A percentile compares a stretch with the other conserved stretches of the same genome.
phyloP scores from a whole-genome alignment of 2,797 vertebrate genomes.

The Tympanoctomys barrerae region DNA sequence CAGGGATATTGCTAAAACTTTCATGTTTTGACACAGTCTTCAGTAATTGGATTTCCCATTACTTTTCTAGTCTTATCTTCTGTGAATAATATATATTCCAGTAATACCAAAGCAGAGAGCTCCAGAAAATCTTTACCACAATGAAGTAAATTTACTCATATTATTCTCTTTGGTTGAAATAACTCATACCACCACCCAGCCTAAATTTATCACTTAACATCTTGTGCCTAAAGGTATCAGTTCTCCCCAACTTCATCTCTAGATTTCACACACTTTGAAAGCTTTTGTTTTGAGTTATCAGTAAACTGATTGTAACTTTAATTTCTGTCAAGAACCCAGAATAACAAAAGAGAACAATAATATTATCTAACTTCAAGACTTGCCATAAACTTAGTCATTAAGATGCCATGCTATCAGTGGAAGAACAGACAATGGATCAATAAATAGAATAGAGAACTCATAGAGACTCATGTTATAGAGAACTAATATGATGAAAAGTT shows the following conservation, averaged over 20 bases:
- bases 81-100: background rate
- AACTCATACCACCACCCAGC: background rate
- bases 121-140: background rate
- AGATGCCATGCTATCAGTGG: background rate
- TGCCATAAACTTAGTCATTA: background rate
- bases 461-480: background rate
- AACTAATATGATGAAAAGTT: background rate
- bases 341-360: background rate
- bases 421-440: background rate
- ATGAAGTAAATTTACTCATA: background rate
- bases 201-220: background rate
- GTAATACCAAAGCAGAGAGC: background rate
- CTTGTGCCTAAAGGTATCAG: background rate
- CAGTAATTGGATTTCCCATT: background rate
- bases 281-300: background rate
- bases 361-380: background rate
- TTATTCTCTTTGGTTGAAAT: background rate
- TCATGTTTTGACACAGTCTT: background rate
- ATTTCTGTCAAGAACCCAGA: background rate
- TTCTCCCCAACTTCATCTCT: background rate
- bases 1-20: background rate
- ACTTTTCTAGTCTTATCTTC: background rate
- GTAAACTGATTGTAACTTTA: background rate
- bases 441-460: background rate
- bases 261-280: background rate